Evolutionary conservation across 2,888 invertebrate genomes (phyloP).

Genomic region (Plebejus melissa): DNA sequence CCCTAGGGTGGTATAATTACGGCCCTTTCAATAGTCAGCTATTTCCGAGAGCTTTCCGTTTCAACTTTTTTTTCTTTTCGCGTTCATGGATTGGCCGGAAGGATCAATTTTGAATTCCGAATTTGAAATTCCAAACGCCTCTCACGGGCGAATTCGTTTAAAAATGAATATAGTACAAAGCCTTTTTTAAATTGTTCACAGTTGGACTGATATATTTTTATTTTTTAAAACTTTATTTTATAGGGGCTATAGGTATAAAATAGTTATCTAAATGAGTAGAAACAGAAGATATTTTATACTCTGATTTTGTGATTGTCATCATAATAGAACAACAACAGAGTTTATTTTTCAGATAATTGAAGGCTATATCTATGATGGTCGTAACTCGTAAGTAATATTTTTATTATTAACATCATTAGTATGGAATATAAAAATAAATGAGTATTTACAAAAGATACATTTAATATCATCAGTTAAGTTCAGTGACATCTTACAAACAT

Average conservation of each 20-base stretch:
- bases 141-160: constrained; percentile 3
- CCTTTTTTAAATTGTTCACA: background rate
- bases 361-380: too few species aligned
- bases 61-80: constrained; percentile 52
- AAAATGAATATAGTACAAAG: constrained; percentile 7
- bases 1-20: constrained; percentile 35
- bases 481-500: too few species aligned
- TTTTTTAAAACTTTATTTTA: background rate
- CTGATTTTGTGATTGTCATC: too few species aligned
- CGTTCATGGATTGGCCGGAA: constrained; percentile 57
- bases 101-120: constrained; percentile 53
- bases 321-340: too few species aligned
- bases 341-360: too few species aligned
- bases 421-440: too few species aligned
- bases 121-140: constrained; percentile 39
- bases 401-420: too few species aligned
- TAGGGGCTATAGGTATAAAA: background rate
- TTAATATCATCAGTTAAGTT: too few species aligned
- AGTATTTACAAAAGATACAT: too few species aligned
- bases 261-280: background rate
- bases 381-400: too few species aligned
- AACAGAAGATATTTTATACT: too few species aligned
- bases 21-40: constrained; percentile 37
- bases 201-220: background rate
- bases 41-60: constrained; percentile 53